A percentile compares a stretch with the other conserved stretches of the same genome.
Evolutionary conservation across 2,888 invertebrate genomes (phyloP).

Genomic region (Matsumyia berberina): DNA sequence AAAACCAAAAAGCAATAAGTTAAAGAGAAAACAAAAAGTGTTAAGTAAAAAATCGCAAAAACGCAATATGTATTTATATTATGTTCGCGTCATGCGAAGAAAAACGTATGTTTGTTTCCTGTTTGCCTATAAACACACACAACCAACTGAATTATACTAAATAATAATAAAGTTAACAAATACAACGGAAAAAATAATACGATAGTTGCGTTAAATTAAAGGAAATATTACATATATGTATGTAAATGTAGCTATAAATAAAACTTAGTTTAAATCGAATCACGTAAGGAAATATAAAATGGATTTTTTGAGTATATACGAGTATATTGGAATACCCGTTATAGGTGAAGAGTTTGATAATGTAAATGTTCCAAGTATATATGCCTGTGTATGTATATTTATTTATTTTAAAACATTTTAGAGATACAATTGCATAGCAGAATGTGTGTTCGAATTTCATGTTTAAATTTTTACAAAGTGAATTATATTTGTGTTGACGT

Average conservation of each 20-base stretch:
- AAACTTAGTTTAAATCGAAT: slow-evolving; percentile 47
- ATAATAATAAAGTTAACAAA: slow-evolving; percentile 53
- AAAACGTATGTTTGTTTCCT: slow-evolving; percentile 47
- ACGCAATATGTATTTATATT: slow-evolving; percentile 45
- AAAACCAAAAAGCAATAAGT: slow-evolving; percentile 52
- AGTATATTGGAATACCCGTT: slow-evolving; percentile 33
- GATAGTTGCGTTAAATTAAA: slow-evolving; percentile 13
- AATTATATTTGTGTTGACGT: slow-evolving; percentile 70
- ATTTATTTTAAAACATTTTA: slow-evolving; percentile 62
- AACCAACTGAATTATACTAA: slow-evolving; percentile 38
- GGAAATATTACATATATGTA: slow-evolving; percentile 33
- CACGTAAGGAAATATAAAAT: slow-evolving; percentile 19
- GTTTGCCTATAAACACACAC: slow-evolving; percentile 31
- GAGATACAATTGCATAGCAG: slow-evolving; percentile 72
- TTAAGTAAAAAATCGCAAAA: slow-evolving; percentile 18
- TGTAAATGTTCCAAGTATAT: slow-evolving; percentile 69
- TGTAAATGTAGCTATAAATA: slow-evolving; percentile 32
- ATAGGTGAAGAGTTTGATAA: slow-evolving; percentile 39
- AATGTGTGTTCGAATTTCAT: slow-evolving; percentile 69
- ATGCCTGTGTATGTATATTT: slow-evolving; percentile 51
- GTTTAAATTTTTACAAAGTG: slow-evolving; percentile 68
- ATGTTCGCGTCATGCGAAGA: slow-evolving; percentile 24
- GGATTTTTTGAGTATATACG: slow-evolving; percentile 15
- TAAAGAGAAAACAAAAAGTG: slow-evolving; percentile 8
- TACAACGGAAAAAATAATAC: slow-evolving; percentile 56